Evolutionary conservation across 2,113 vertebrate genomes (phyloP).

Genomic region (Labrus mixtus): DNA sequence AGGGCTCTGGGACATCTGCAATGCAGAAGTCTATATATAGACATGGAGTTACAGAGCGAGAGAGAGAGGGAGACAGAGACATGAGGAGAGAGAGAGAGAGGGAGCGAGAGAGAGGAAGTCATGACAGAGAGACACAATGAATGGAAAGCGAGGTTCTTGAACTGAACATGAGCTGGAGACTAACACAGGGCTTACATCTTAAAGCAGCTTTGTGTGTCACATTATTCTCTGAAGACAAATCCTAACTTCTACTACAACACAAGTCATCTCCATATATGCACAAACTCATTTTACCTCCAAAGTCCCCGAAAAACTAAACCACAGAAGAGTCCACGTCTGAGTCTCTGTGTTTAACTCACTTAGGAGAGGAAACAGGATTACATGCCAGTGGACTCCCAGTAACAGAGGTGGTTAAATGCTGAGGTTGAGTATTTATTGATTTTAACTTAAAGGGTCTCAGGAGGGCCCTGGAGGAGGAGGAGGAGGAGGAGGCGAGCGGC

Average conservation of each 20-base stretch:
- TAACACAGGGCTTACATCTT: not conserved
- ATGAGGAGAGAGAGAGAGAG: constrained; percentile 14
- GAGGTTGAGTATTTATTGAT: constrained; percentile 61
- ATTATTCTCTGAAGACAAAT: not conserved
- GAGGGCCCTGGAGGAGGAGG: constrained; percentile 37
- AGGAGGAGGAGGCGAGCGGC: constrained; percentile 36
- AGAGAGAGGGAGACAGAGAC: constrained; percentile 30
- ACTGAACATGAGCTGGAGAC: constrained; percentile 8
- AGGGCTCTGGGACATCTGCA: constrained; percentile 85
- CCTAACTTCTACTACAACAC: not conserved
- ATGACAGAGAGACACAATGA: constrained; percentile 21
- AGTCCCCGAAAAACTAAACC: not conserved
- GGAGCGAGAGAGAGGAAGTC: constrained; percentile 8
- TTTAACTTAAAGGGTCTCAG: constrained; percentile 46
- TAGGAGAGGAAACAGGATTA: constrained; percentile 55
- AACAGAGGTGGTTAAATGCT: constrained; percentile 51
- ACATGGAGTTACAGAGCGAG: constrained; percentile 66
- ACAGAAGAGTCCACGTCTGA: constrained; percentile 6
- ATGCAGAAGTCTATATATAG: constrained; percentile 88
- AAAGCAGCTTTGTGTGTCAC: not conserved
- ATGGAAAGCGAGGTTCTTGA: constrained; percentile 8
- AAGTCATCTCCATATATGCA: too few species aligned
- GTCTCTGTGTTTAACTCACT: constrained; percentile 35
- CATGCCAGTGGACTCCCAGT: not conserved
- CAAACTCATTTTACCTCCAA: not conserved